Evolutionary conservation across 2,113 vertebrate genomes (phyloP).

Genomic region (Grallaria varia): DNA sequence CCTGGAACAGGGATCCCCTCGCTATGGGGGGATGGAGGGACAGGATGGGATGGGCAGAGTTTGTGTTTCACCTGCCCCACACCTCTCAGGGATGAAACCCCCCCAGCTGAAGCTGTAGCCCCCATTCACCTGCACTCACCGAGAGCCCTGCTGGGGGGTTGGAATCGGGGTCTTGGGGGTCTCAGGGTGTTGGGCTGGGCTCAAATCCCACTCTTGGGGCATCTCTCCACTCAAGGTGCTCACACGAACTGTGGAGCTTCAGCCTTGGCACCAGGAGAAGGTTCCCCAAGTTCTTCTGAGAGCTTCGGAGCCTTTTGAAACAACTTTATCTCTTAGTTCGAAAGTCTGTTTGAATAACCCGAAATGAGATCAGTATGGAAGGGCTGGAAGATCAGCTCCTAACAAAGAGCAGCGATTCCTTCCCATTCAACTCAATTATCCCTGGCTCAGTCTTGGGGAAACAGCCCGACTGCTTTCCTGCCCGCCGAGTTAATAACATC

Average conservation of each 20-base stretch:
- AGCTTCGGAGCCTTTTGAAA: neutral
- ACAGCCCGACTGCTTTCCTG: constrained; percentile 18
- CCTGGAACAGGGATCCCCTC: neutral
- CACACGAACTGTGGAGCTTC: neutral
- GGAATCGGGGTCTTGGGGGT: neutral
- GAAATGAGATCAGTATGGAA: neutral
- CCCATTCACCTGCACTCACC: rapidly evolving
- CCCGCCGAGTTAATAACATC: constrained; percentile 10
- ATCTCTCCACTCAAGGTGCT: rapidly evolving
- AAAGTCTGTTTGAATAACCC: constrained; percentile 16
- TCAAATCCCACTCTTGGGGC: rapidly evolving
- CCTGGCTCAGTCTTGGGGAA: constrained; percentile 39
- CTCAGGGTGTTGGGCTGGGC: rapidly evolving
- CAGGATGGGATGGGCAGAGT: neutral
- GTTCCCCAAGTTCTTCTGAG: neutral
- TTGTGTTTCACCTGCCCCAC: neutral
- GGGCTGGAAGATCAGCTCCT: neutral
- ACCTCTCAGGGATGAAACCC: rapidly evolving
- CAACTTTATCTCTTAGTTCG: constrained; percentile 18
- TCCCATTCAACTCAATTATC: constrained; percentile 27
- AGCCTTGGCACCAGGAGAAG: neutral
- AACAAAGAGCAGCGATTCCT: constrained; percentile 9
- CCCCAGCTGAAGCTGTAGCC: neutral
- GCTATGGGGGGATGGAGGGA: rapidly evolving
- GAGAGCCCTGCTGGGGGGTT: neutral